Evolutionary conservation across 2,888 invertebrate species (phyloP).

Genomic region (Odontomyia ornata): DNA sequence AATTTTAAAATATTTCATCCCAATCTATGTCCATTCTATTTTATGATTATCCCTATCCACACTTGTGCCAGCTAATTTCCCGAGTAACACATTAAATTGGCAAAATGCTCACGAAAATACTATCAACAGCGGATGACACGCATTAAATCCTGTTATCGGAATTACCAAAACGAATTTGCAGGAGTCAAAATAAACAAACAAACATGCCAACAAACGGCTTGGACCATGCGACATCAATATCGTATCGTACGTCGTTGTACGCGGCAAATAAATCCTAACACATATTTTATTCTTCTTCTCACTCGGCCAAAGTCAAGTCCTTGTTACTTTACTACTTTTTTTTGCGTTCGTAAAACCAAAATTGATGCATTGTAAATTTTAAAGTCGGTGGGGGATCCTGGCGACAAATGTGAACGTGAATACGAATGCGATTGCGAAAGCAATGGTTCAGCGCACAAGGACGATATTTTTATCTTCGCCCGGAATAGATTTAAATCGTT

Average conservation of each 20-base stretch:
- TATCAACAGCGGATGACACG: constrained; percentile 49
- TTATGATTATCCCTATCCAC: not conserved
- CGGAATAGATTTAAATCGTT: constrained; percentile 54
- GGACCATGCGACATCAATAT: constrained; percentile 24
- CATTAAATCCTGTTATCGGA: constrained; percentile 53
- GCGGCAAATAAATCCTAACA: constrained; percentile 34
- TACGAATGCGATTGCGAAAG: not conserved
- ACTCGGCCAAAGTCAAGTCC: too few species aligned
- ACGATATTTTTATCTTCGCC: constrained; percentile 50
- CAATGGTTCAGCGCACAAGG: constrained; percentile 14
- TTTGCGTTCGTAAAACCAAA: constrained; percentile 4
- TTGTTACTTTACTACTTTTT: not conserved
- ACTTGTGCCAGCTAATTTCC: constrained; percentile 31
- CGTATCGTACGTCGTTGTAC: not conserved
- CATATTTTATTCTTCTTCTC: not conserved
- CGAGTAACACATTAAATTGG: constrained; percentile 41
- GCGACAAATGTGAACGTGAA: constrained; percentile 31
- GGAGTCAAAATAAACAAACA: constrained; percentile 35
- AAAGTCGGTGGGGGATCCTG: constrained; percentile 39
- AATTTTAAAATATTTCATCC: too few species aligned
- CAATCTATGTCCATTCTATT: not conserved
- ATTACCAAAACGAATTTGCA: constrained; percentile 51
- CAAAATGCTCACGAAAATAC: constrained; percentile 51
- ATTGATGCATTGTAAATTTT: constrained; percentile 47
- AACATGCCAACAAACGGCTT: constrained; percentile 33